phyloP scores from a whole-genome alignment of 1,140 invertebrate species.

The Chironomus tepperi region DNA sequence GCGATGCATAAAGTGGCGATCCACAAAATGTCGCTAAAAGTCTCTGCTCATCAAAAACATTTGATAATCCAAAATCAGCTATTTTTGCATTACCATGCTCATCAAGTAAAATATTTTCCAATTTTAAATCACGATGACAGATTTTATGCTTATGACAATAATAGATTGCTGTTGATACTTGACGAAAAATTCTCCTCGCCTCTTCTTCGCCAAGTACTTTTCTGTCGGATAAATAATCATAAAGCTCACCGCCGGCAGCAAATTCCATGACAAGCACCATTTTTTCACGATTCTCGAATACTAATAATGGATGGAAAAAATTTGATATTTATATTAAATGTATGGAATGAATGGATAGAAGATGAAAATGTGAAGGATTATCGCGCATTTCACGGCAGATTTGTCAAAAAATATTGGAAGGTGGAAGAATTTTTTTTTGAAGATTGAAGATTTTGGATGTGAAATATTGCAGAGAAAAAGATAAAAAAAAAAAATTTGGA shows the following conservation, averaged over 20 bases:
- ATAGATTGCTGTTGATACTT: constrained; percentile 94
- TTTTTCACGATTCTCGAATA: constrained; percentile 97
- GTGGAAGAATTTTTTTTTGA: too few relatives aligned
- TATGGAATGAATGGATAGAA: background rate
- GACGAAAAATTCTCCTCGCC: constrained; percentile 90
- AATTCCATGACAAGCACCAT: constrained; percentile 99
- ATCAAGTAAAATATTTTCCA: constrained; percentile 97
- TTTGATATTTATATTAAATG: constrained; percentile 17
- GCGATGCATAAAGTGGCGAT: constrained; percentile 94
- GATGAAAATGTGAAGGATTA: background rate
- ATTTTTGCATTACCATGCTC: constrained; percentile 95
- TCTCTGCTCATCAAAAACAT: constrained; percentile 87
- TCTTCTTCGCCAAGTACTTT: constrained; percentile 87
- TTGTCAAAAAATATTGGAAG: too few relatives aligned
- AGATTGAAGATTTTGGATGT: too few relatives aligned
- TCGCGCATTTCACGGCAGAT: too few relatives aligned
- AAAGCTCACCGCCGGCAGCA: constrained; percentile 94
- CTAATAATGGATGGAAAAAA: constrained; percentile 44
- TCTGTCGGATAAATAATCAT: constrained; percentile 92
- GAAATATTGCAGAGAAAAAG: too few relatives aligned
- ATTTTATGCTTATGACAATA: constrained; percentile 99
- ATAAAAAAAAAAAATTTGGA: too few relatives aligned
- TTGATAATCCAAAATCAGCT: constrained; percentile 97
- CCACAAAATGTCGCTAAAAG: constrained; percentile 94
- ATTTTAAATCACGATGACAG: constrained; percentile 95